phyloP scores from a whole-genome alignment of 2,797 vertebrate genomes.

The Micropoecilia bifurca region DNA sequence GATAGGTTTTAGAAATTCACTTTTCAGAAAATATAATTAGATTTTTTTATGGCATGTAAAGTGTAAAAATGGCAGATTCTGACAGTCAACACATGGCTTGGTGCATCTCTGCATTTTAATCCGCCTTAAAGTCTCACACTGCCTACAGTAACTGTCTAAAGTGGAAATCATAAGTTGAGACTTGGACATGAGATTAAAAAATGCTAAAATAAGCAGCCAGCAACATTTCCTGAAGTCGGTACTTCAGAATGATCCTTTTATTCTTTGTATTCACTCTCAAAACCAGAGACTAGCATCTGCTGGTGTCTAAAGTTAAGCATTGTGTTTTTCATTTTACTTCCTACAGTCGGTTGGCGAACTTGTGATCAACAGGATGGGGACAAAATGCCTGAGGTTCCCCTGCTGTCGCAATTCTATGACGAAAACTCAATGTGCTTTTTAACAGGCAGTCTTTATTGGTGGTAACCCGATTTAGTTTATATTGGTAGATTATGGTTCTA shows the following conservation, averaged over 20 bases:
- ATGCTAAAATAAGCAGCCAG: background rate
- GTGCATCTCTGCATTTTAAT: background rate
- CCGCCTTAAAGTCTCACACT: background rate
- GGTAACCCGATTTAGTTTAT: background rate
- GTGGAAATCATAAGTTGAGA: background rate
- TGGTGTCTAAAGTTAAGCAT: background rate
- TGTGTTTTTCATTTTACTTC: background rate
- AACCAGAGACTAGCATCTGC: background rate
- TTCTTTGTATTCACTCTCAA: background rate
- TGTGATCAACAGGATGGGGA: slow-evolving; percentile 12
- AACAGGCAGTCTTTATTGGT: slow-evolving; percentile 1
- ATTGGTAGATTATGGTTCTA: background rate
- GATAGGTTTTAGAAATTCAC: background rate
- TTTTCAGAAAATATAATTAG: background rate
- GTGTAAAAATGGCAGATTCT: background rate
- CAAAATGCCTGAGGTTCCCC: slow-evolving; percentile 11
- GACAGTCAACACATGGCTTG: background rate
- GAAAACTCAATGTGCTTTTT: slow-evolving; percentile 6
- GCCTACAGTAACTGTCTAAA: background rate
- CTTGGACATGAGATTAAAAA: background rate
- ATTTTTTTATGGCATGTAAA: background rate
- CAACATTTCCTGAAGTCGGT: background rate
- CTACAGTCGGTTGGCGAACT: background rate
- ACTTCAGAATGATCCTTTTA: background rate
- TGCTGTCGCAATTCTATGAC: slow-evolving; percentile 8